A percentile compares a stretch with the other conserved stretches of the same genome.
phyloP scores from a whole-genome alignment of 2,888 invertebrate species.

The Thymelicus acteon region DNA sequence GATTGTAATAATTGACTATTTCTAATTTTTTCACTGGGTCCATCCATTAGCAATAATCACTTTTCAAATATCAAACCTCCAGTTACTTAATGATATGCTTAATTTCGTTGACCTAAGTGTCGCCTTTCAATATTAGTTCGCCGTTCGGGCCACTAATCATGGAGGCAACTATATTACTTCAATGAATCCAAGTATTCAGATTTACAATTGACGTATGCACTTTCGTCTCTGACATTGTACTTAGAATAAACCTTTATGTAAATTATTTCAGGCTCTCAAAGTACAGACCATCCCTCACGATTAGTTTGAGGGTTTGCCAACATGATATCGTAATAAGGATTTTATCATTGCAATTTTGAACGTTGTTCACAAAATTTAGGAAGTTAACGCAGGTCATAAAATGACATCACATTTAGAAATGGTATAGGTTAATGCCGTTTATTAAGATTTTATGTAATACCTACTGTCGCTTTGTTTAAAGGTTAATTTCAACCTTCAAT shows the following conservation, averaged over 20 bases:
- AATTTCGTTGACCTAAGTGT: conserved; percentile 4
- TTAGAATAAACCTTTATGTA: conserved; percentile 16
- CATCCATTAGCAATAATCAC: background rate
- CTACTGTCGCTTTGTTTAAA: background rate
- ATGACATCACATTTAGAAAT: conserved; percentile 22
- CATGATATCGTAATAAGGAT: conserved; percentile 1
- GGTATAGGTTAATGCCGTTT: background rate
- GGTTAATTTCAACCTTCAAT: background rate
- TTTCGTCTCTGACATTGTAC: background rate
- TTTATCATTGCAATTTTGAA: conserved; percentile 10
- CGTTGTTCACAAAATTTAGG: conserved; percentile 14
- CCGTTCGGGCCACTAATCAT: background rate
- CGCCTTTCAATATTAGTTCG: background rate
- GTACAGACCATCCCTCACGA: conserved; percentile 7
- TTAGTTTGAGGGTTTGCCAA: conserved; percentile 7
- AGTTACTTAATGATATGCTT: conserved; percentile 15
- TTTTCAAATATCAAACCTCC: conserved; percentile 1
- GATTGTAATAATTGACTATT: conserved; percentile 24
- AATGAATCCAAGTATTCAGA: background rate
- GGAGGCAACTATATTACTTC: background rate
- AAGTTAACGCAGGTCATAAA: conserved; percentile 3
- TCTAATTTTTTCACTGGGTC: conserved; percentile 18
- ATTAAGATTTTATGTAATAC: no score
- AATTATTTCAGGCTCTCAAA: background rate
- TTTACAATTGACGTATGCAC: conserved; percentile 22